Evolutionary conservation across 2,888 invertebrate species (phyloP), one percentile per base, ranked within the genome.

Genomic region (Torymus tubicola): DNA sequence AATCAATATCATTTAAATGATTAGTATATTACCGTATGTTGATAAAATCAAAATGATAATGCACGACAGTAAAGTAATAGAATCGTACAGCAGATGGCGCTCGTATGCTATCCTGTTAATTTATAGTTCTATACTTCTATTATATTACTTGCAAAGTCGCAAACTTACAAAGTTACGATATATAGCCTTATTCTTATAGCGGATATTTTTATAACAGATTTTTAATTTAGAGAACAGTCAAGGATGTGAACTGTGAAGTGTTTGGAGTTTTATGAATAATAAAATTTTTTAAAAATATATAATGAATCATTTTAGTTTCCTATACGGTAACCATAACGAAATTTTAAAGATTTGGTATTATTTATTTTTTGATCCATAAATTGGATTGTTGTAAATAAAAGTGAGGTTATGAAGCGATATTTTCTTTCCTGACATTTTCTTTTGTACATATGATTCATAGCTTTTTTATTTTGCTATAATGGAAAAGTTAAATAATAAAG

Each of bases 401-500:
- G 53, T 67, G 53, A 78, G 78, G 78, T 78, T 78, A 78, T 67
- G 58, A 53, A 53, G n/a, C 10, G 21, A 67, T 53, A 42, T 72
- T 78, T 78, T 68, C 18, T 76, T 67, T 77, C 52, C 64, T 77
- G 21, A 60, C 42, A 78, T 58, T 76, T 61, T 18, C 21, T 76
- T 68, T 55, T 57, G 55, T 64, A 42, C 61, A 64, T 70, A 70
- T 64, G 63, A n/a, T 24, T 24, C 24, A 24, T 24, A 24, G 3
- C 24, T 24, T 24, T 24, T 24, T 24, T 24, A 24, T 24, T 24
- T 24, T 50, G 31, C 65, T 63, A 86, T 81, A 81, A 90, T 90
- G 90, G 88, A 88, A 80, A 87, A 86, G 81, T 83, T 84, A n/a
- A 89, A 87, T 78, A 93, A 92, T 87, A 94, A 94, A 87, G 94